Evolutionary conservation across 2,888 invertebrate species (phyloP).

Genomic region (Teinopalpus imperialis): DNA sequence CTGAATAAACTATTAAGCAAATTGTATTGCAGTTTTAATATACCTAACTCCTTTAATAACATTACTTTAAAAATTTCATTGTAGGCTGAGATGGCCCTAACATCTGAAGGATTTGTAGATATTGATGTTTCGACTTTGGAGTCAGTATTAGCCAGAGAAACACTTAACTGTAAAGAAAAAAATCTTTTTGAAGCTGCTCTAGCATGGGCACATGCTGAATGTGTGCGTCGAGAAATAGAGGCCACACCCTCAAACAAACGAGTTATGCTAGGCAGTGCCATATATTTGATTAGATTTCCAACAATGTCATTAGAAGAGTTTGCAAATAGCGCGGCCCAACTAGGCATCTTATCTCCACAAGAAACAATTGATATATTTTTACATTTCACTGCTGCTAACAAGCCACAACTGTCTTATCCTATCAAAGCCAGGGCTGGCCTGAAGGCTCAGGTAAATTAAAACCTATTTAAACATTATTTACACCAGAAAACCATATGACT

Average conservation of each 20-base stretch:
- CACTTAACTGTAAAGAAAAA: conserved; percentile 96
- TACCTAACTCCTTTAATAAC: conserved; percentile 47
- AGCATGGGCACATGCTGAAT: conserved; percentile 96
- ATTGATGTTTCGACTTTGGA: conserved; percentile 96
- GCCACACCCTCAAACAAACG: conserved; percentile 90
- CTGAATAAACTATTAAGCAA: conserved; percentile 71
- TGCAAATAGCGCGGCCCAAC: conserved; percentile 97
- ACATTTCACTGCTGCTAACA: conserved; percentile 94
- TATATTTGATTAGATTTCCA: conserved; percentile 95
- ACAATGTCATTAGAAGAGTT: conserved; percentile 95
- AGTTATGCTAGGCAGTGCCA: conserved; percentile 87
- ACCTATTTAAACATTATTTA: background rate
- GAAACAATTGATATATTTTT: conserved; percentile 98
- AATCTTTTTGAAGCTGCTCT: conserved; percentile 94
- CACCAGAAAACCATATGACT: background rate
- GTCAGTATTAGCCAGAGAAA: conserved; percentile 95
- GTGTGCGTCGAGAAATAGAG: conserved; percentile 91
- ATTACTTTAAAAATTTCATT: conserved; percentile 46
- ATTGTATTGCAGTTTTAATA: conserved; percentile 82
- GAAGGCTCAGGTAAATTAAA: conserved; percentile 87
- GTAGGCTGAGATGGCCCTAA: conserved; percentile 97
- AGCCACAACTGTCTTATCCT: conserved; percentile 92
- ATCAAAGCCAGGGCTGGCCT: conserved; percentile 92
- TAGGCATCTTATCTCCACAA: conserved; percentile 94
- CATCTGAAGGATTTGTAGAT: conserved; percentile 97